Percentiles rank a stretch among this genome's conserved stretches.
phyloP scores from a whole-genome alignment of 2,888 invertebrate species.

The Lamellibrachia satsuma region DNA sequence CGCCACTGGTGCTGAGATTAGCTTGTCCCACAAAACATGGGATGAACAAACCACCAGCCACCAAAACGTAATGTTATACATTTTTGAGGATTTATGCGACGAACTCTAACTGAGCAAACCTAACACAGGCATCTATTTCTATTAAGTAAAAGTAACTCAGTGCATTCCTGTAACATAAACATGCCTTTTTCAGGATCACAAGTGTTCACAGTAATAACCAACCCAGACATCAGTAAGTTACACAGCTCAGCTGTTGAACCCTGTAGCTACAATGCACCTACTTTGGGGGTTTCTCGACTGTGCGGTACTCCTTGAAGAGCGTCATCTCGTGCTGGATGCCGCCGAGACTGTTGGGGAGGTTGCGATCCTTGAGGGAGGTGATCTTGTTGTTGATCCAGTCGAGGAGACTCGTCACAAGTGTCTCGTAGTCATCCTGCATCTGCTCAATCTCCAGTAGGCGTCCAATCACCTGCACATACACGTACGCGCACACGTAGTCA shows the following conservation, averaged over 20 bases:
- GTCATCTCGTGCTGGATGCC: conserved; percentile 90
- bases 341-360: conserved; percentile 93
- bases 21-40: too few species aligned
- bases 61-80: too few species aligned
- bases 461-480: conserved; percentile 82
- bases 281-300: conserved; percentile 97
- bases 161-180: too few species aligned
- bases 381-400: conserved; percentile 94
- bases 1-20: too few species aligned
- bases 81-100: too few species aligned
- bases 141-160: too few species aligned
- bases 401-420: conserved; percentile 82
- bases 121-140: too few species aligned
- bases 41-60: too few species aligned
- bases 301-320: conserved; percentile 93
- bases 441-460: conserved; percentile 95
- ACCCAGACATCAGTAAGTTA: neutral
- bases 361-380: conserved; percentile 80
- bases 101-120: too few species aligned
- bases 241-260: neutral
- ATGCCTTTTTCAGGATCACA: too few species aligned
- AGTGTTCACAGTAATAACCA: too few species aligned
- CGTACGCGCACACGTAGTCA: neutral
- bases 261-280: conserved; percentile 66
- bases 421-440: conserved; percentile 88